Conservation (phyloP, 2,113 vertebrate genomes). For the Crotalus helleri region DNA sequence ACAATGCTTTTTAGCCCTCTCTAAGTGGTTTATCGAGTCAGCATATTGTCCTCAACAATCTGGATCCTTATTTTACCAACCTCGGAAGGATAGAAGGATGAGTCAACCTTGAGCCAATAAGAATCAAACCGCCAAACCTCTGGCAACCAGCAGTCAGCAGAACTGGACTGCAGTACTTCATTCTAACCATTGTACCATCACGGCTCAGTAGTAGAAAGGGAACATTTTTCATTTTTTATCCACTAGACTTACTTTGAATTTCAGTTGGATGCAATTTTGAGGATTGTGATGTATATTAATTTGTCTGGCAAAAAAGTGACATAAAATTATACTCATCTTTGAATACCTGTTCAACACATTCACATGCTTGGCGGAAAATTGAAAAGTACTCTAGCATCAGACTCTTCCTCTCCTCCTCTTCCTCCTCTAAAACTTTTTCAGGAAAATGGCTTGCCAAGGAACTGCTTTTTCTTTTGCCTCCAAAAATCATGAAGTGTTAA, state of each 20-base stretch:
- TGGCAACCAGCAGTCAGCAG: no score
- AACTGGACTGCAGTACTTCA: no score
- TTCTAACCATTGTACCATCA: no score
- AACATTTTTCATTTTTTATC: not conserved
- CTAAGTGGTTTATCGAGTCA: no score
- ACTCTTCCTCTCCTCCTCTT: not conserved
- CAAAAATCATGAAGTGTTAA: rapidly evolving
- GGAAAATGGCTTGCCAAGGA: not conserved
- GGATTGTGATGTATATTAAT: not conserved
- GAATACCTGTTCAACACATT: not conserved
- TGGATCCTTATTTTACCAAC: no score
- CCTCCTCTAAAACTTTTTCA: not conserved
- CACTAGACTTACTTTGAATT: not conserved
- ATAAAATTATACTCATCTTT: not conserved
- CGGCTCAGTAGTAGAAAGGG: no score
- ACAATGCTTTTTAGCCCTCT: no score
- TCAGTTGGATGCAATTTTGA: not conserved
- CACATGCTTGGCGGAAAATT: not conserved
- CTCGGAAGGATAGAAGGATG: no score
- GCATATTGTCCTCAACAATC: no score
- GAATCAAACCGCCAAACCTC: no score
- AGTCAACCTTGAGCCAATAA: no score
- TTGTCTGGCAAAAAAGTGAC: not conserved
- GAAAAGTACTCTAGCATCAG: not conserved
- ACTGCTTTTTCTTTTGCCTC: not conserved